A percentile compares a stretch with the other conserved stretches of the same genome.
Conservation (phyloP, 2,113 vertebrate species). For the Laticauda laticaudata region DNA sequence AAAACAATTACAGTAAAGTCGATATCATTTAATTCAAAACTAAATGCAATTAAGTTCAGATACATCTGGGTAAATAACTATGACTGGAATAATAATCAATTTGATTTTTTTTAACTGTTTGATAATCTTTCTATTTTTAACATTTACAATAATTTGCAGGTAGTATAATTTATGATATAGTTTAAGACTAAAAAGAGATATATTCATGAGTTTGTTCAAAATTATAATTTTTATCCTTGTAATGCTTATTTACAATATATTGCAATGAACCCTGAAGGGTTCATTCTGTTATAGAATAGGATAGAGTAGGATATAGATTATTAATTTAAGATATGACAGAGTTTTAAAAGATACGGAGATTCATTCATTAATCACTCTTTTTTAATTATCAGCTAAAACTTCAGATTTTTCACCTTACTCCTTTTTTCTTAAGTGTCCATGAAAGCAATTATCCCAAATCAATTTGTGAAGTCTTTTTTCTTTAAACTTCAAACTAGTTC, state of each 20-base stretch:
- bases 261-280: neutral
- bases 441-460: slow-evolving; percentile 17
- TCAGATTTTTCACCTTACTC: slow-evolving; percentile 15
- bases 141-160: neutral
- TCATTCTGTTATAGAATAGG: neutral
- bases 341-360: neutral
- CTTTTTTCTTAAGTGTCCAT: slow-evolving; percentile 6
- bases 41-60: neutral
- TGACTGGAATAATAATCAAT: neutral
- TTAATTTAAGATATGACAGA: neutral
- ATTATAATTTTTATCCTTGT: neutral
- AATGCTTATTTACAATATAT: neutral
- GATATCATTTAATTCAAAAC: neutral
- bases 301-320: neutral
- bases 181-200: neutral
- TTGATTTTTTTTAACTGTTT: neutral
- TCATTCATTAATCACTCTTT: neutral
- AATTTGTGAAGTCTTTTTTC: neutral
- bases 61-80: neutral
- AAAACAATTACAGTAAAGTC: neutral
- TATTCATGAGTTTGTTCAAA: neutral
- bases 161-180: neutral
- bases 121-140: neutral
- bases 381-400: neutral
- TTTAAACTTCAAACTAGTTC: slow-evolving; percentile 20